Evolutionary conservation across 2,888 invertebrate genomes (phyloP).

Genomic region (Drosophila yooni): DNA sequence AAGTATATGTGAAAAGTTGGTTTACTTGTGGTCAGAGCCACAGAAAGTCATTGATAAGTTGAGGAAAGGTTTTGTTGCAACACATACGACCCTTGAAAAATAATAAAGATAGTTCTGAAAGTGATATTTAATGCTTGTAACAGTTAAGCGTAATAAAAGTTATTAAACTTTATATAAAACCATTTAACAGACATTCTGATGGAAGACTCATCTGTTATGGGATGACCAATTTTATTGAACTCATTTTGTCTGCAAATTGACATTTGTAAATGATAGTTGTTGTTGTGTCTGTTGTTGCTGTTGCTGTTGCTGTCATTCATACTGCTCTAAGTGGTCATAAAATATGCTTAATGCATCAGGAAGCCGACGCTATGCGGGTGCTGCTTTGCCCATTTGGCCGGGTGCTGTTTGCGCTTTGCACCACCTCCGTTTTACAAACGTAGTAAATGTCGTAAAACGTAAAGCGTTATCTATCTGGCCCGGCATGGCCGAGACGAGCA

Average conservation of each 20-base stretch:
- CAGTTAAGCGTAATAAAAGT: background rate
- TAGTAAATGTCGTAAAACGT: slow-evolving; percentile 56
- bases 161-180: background rate
- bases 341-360: slow-evolving; percentile 80
- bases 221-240: slow-evolving; percentile 42
- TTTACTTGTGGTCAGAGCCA: background rate
- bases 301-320: slow-evolving; percentile 31
- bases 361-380: slow-evolving; percentile 73
- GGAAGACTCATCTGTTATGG: background rate
- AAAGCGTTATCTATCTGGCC: slow-evolving; percentile 44
- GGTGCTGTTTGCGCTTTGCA: slow-evolving; percentile 38
- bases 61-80: background rate
- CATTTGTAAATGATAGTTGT: slow-evolving; percentile 32
- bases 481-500: slow-evolving; percentile 17
- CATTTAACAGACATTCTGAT: background rate
- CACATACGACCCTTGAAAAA: background rate
- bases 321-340: slow-evolving; percentile 74
- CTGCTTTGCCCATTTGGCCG: slow-evolving; percentile 9
- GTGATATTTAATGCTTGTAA: background rate
- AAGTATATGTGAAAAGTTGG: background rate
- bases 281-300: slow-evolving; percentile 17
- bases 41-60: background rate
- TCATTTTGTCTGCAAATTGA: slow-evolving; percentile 16
- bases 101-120: background rate
- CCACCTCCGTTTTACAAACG: slow-evolving; percentile 23